These are phyloP conservation scores for Fulica atra DNA, from an alignment of 2,113 vertebrate genomes.

Conservation along the genomic window DNA sequence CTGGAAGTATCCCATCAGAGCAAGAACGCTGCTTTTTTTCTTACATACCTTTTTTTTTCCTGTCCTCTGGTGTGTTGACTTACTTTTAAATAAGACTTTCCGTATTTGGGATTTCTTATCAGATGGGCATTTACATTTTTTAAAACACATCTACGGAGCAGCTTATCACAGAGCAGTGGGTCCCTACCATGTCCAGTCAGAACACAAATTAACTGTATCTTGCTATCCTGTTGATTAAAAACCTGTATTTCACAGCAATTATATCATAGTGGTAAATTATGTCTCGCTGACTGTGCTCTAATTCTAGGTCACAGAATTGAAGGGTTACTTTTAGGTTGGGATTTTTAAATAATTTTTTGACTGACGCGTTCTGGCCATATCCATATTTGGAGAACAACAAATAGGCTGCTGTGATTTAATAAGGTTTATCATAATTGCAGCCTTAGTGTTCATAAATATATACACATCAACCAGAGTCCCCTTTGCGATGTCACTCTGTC, in stretches of 20 bases:
- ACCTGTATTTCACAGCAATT: slow-evolving; percentile 27
- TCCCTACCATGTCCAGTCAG: background rate
- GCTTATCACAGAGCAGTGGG: background rate
- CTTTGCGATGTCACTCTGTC: slow-evolving; percentile 19
- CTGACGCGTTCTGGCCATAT: background rate
- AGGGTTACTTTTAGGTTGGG: background rate
- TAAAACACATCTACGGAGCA: background rate
- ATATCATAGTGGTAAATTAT: slow-evolving; percentile 20
- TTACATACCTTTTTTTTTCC: background rate
- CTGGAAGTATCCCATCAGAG: background rate
- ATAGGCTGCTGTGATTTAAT: slow-evolving; percentile 5
- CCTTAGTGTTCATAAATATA: background rate
- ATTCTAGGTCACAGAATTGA: slow-evolving; percentile 3
- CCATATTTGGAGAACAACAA: background rate
- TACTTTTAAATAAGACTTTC: background rate
- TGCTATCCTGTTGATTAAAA: slow-evolving; percentile 43
- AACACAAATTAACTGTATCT: background rate
- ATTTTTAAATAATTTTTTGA: background rate
- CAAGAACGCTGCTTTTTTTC: background rate
- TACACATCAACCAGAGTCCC: background rate
- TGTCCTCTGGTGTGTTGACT: background rate
- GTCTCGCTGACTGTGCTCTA: slow-evolving; percentile 35
- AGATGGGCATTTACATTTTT: background rate
- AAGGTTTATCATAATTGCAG: slow-evolving; percentile 22
- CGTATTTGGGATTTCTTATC: background rate